Evolutionary conservation across 2,113 vertebrate species (phyloP).

Genomic region (Neodontobutis hainanensis): DNA sequence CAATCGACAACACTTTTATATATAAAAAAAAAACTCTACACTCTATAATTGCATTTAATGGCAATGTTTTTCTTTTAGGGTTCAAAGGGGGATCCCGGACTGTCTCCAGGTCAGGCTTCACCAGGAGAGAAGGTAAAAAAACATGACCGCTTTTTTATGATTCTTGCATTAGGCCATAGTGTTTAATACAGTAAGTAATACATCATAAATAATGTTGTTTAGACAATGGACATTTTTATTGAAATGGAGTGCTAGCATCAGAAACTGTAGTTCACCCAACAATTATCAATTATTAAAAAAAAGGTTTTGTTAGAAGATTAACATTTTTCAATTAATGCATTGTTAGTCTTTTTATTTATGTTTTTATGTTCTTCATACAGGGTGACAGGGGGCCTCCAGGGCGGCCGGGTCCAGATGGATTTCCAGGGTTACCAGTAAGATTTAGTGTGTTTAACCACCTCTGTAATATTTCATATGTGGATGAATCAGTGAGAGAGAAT

Average conservation of each 20-base stretch:
- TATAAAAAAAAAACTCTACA: not conserved
- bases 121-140: slow-evolving; percentile 87
- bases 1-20: not conserved
- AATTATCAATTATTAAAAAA: too few relatives aligned
- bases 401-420: slow-evolving; percentile 80
- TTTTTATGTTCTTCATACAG: slow-evolving; percentile 49
- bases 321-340: not conserved
- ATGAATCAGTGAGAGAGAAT: not conserved
- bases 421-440: slow-evolving; percentile 85
- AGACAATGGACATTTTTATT: too few relatives aligned
- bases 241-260: too few relatives aligned
- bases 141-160: not conserved
- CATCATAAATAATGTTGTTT: not conserved
- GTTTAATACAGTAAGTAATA: not conserved
- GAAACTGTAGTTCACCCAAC: too few relatives aligned
- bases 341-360: slow-evolving; percentile 26
- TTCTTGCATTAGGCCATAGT: too few relatives aligned
- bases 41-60: not conserved
- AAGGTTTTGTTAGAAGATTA: not conserved
- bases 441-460: not conserved
- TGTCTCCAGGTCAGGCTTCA: slow-evolving; percentile 87
- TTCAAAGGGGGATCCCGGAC: slow-evolving; percentile 91
- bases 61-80: slow-evolving; percentile 78
- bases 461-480: not conserved
- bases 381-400: slow-evolving; percentile 86